Evolutionary conservation across 23 tunicate species (phyloP), one percentile per base, ranked within the genome.

Genomic region (Pegea sp.): DNA sequence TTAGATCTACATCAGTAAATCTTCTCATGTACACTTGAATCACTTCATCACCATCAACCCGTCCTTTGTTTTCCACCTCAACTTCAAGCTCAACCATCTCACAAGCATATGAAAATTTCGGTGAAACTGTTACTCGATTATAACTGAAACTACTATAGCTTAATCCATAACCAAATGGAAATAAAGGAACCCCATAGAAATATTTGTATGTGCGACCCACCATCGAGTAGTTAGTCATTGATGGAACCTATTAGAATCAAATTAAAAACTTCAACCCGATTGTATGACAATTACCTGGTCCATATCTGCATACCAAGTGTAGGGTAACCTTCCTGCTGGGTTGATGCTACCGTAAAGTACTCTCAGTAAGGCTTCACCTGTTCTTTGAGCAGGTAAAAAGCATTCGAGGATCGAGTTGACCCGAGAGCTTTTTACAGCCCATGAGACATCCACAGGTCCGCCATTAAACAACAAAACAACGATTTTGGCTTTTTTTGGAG

Each of bases 131-230:
- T 1, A 52, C 31, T 32, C 51, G 43, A 6, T 26, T 30, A n/a
- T 70, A 78, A 16, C 3, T 5, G 64, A 78, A 78, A 26, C 56
- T 59, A 11, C 73, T 65, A 64, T 70, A 78, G 43, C 73, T 64
- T 50, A 78, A 30, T 2, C 92, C 92, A 44, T 64, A 78, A 23
- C 92, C 92, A 52, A 78, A 78, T 26, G 92, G 77, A 42, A 59
- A 78, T 19, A 78, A 28, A 0, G 75, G 78, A 7, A 29, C 61
- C 2, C 50, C 22, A 28, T 63, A 58, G 43, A 73, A 71, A 53
- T 78, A 78, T 1, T 73, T 55, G 59, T 78, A 78, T 22, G 92
- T 78, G 29, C 69, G 38, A 31, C 56, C 69, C 34, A 59, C 64
- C 69, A 78, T 64, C 64, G 58, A 65, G 73, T 78, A 78, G 28